Conservation (phyloP, 2,797 vertebrate genomes). For the Macropus fuliginosus region DNA sequence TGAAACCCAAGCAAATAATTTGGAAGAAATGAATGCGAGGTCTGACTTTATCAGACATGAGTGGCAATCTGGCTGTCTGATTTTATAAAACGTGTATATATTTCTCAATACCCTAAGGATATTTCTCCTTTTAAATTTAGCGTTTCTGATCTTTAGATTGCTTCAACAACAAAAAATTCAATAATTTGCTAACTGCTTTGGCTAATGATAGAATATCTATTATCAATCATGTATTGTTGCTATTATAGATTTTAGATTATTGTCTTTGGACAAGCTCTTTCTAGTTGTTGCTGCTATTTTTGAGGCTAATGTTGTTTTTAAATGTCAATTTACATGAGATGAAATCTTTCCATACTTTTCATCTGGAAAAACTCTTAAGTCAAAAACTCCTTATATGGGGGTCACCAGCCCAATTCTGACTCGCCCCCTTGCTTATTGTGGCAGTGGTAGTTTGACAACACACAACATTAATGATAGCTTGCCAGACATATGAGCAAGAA, state of each 20-base stretch:
- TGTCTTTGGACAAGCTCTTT: background rate
- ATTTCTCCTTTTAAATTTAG: background rate
- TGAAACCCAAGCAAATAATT: background rate
- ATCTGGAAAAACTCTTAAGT: fast-evolving
- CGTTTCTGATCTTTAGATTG: background rate
- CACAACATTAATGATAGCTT: background rate
- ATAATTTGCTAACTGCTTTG: background rate
- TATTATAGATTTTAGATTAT: too few relatives aligned
- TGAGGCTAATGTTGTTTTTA: background rate
- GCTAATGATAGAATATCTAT: fast-evolving
- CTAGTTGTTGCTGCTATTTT: background rate
- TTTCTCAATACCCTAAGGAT: fast-evolving
- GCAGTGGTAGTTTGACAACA: background rate
- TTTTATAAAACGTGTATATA: fast-evolving
- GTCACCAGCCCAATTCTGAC: background rate
- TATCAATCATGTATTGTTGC: fast-evolving
- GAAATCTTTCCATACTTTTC: background rate
- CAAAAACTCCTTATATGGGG: background rate
- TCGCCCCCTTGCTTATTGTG: background rate
- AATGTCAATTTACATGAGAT: background rate
- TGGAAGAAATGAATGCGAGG: background rate
- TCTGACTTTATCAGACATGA: fast-evolving
- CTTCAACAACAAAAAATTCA: background rate
- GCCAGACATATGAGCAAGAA: background rate
- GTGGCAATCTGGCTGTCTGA: background rate